Percentiles rank a stretch among this genome's conserved stretches.
Conservation (phyloP, 2,113 vertebrate species). For the Cnemophilus loriae region DNA sequence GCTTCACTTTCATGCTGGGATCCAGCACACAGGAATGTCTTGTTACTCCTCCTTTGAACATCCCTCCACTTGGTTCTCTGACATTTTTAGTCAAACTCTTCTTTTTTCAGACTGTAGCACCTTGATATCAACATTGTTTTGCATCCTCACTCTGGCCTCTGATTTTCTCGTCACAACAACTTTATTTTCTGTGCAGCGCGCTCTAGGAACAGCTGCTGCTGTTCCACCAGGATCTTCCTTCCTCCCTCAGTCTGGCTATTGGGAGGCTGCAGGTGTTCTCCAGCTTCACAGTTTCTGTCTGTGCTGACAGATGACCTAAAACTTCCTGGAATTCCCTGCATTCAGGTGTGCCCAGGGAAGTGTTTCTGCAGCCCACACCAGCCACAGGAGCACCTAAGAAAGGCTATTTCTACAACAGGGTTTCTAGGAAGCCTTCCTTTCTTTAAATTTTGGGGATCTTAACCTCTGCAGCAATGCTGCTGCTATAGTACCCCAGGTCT, state of each 20-base stretch:
- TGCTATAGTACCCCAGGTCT: neutral
- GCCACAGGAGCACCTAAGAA: neutral
- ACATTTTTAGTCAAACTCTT: neutral
- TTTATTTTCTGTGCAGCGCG: neutral
- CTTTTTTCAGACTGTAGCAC: neutral
- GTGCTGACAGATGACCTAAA: fast-evolving
- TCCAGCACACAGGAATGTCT: neutral
- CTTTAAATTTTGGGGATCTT: neutral
- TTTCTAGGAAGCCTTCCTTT: neutral
- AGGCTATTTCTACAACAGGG: neutral
- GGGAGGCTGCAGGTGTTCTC: neutral
- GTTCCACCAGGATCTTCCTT: neutral
- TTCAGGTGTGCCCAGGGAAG: neutral
- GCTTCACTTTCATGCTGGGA: neutral
- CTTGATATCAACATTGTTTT: neutral
- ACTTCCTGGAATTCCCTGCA: neutral
- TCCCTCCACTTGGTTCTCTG: neutral
- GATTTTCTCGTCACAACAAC: neutral
- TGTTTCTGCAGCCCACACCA: neutral
- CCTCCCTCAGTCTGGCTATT: neutral
- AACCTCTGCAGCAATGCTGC: neutral
- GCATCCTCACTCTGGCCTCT: neutral
- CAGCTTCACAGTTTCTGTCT: neutral
- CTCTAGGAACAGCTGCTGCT: neutral
- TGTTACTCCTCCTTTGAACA: neutral